These are phyloP conservation scores for Acanthosoma haemorrhoidale DNA, from an alignment of 2,888 invertebrate species.

Conservation along the genomic window DNA sequence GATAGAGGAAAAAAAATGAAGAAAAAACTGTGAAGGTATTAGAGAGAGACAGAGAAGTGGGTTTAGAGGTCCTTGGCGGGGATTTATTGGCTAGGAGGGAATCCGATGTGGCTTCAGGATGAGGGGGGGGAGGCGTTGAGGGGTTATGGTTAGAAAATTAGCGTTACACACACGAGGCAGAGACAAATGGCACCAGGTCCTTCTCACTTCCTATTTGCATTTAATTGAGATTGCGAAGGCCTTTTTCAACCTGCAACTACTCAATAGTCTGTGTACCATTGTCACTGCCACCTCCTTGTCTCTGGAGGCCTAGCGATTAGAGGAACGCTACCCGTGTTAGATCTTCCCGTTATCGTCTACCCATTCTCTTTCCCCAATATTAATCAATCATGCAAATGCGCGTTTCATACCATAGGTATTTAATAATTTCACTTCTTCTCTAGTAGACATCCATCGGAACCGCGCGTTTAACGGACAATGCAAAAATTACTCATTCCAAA, in stretches of 20 bases:
- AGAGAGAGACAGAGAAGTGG: slow-evolving; percentile 5
- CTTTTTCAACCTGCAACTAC: not conserved
- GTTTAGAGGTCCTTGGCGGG: slow-evolving; percentile 2
- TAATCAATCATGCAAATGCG: no score
- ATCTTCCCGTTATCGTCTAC: no score
- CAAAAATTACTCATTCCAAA: no score
- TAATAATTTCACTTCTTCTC: no score
- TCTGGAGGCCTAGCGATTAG: no score
- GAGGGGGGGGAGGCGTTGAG: not conserved
- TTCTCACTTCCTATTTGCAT: not conserved
- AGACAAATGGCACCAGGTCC: not conserved
- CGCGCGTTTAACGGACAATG: no score
- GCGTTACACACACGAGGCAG: not conserved
- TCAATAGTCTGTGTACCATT: no score
- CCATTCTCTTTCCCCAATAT: no score
- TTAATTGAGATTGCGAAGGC: not conserved
- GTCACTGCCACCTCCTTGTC: no score
- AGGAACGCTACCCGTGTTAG: no score
- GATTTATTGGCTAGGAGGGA: slow-evolving; percentile 5
- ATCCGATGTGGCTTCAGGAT: not conserved
- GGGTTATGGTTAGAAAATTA: not conserved
- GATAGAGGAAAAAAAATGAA: not conserved
- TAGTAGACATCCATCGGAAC: no score
- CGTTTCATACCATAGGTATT: no score
- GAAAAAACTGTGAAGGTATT: slow-evolving; percentile 1